Base-by-base conservation (phyloP, 2,113 vertebrate species). In the Brachypteracias leptosomus region DNA sequence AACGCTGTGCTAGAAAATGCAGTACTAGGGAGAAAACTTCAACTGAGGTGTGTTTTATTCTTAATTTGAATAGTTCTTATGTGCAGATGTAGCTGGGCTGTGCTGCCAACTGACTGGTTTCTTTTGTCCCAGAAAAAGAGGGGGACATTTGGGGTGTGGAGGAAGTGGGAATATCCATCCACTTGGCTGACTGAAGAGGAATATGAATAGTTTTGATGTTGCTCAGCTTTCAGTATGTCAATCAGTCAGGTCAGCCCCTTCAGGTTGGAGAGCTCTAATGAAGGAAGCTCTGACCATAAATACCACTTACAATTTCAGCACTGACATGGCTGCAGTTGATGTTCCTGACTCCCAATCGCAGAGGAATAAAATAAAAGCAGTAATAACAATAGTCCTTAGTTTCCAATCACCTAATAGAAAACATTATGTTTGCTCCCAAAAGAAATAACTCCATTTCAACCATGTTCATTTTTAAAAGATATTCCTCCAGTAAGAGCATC, bases 1-100 rank as follows among this genome's bases (percentile, higher is more conserved):
- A 97, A 94, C 85, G 36, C 82, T 89, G 79, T 52, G 57, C 71
- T 94, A 97, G 68, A 90, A 92, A 95, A 94, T 61, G 79, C 59
- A 46, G 78, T 91, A 62, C 55, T 21, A 65, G 55, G 33, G 91
- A 68, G 91, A 88, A 96, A 71, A 73, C 40, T 85, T 90, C 73
- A 90, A 5, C 63, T 76, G 82, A 96, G 91, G 78, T 95, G 90
- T 93, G 88, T 52, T 91, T 75, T 86, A 38, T 78, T 70, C 95
- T 88, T 92, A 88, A 94, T 52, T 76, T 70, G 88, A 92, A 46
- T 36, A 26, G 6, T 5, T 80, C 85, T 73, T 70, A 59, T 15
- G 59, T 21, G 49, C 79, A 96, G 70, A 89, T 71, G 44, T 81
- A 35, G 54, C 28, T 79, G 72, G 44, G 47, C 26, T 62, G 33